Evolutionary conservation across 1,140 invertebrate species (phyloP).

Genomic region (Bombus waltoni): DNA sequence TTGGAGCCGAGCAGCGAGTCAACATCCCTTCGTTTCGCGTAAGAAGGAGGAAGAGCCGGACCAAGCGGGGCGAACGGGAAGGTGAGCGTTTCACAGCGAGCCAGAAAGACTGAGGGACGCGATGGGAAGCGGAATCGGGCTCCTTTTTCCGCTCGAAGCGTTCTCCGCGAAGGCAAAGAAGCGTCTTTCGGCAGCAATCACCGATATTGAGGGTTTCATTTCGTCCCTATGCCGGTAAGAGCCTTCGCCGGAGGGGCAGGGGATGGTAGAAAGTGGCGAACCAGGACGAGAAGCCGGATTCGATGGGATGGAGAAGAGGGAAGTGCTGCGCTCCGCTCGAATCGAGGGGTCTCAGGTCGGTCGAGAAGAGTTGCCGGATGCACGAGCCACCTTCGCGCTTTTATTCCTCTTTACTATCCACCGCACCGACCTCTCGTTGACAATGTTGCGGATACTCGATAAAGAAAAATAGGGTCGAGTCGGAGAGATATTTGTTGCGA

Average conservation of each 20-base stretch:
- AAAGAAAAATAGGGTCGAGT: not conserved
- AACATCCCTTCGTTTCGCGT: slow-evolving; percentile 74
- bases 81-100: not conserved
- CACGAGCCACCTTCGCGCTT: slow-evolving; percentile 48
- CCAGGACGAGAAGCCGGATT: not conserved
- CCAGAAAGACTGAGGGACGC: not conserved
- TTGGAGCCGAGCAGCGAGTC: slow-evolving; percentile 80
- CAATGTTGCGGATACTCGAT: slow-evolving; percentile 29
- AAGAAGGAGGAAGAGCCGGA: slow-evolving; percentile 29
- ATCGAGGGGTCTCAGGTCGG: slow-evolving; percentile 37
- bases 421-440: slow-evolving; percentile 12
- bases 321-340: slow-evolving; percentile 27
- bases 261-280: slow-evolving; percentile 43
- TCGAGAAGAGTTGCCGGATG: slow-evolving; percentile 55
- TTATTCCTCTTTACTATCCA: slow-evolving; percentile 45
- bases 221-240: slow-evolving; percentile 73
- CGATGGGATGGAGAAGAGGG: not conserved
- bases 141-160: slow-evolving; percentile 66
- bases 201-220: slow-evolving; percentile 83
- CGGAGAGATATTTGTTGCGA: not conserved
- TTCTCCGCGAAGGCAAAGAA: slow-evolving; percentile 66
- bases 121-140: not conserved
- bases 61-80: slow-evolving; percentile 5
- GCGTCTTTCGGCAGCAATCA: slow-evolving; percentile 82
- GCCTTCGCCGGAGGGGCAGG: slow-evolving; percentile 21